Conservation (phyloP, 2,113 vertebrate genomes). For the Vireo altiloquus region DNA sequence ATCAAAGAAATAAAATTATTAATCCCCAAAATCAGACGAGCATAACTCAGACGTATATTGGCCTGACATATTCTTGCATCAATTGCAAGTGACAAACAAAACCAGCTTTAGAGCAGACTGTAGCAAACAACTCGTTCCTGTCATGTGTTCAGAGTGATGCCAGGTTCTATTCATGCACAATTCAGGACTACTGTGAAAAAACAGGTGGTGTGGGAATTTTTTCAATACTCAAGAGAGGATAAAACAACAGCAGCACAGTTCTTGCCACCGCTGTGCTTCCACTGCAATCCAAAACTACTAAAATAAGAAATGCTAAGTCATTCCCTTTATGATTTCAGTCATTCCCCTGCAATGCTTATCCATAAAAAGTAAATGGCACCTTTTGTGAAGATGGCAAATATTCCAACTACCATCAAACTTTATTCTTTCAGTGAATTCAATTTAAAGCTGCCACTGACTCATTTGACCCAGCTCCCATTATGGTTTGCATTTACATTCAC, state of each 20-base stretch:
- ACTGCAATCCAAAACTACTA: not conserved
- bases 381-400: not conserved
- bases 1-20: not conserved
- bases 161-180: not conserved
- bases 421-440: not conserved
- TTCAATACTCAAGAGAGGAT: not conserved
- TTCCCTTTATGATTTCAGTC: not conserved
- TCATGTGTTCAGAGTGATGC: not conserved
- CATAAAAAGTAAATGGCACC: not conserved
- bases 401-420: not conserved
- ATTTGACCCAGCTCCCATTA: not conserved
- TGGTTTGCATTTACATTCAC: not conserved
- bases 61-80: not conserved
- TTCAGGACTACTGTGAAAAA: not conserved
- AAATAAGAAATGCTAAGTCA: not conserved
- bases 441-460: not conserved
- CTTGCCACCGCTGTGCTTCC: not conserved
- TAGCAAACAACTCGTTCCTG: not conserved
- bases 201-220: not conserved
- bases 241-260: not conserved
- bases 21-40: not conserved
- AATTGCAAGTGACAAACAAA: not conserved
- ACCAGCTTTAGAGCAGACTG: not conserved
- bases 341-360: not conserved
- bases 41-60: not conserved